Evolutionary conservation across 2,888 invertebrate genomes (phyloP), one percentile per base, ranked within the genome.

Genomic region (Metacarcinus magister): DNA sequence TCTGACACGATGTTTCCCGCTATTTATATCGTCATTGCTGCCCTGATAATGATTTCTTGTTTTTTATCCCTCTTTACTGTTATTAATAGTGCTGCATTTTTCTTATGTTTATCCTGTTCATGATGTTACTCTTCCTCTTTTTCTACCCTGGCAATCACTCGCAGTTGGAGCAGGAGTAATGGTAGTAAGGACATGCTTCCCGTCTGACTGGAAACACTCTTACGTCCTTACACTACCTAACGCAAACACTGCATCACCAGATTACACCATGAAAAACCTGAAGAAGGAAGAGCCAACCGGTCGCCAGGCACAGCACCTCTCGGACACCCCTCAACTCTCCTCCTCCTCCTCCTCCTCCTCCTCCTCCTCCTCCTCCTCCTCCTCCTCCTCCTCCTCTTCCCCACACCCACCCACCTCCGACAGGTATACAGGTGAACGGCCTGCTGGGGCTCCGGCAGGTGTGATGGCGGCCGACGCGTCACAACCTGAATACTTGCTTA

Each of bases 391-490:
- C 87, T 2, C 10, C 87, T 39, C 32, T 16, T n/a, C 87, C 39
- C 87, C 16, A 16, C 39, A 87, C 39, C 39, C 39, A 19, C 39
- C 87, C 39, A 39, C 87, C 87, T 87, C 87, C 10, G 39, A 32
- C 67, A 67, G 67, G 67, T 23, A 75, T n/a, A 75, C 87, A 87
- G 87, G 87, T 87, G 32, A 87, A 87, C 87, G 87, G 32, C 87
- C 87, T 87, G 39, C 39, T 87, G 87, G 87, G 87, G 87, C 87
- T 87, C 87, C 32, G 87, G 13, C 87, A 87, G 87, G 87, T 87
- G 87, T 87, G 13, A 13, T n/a, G 87, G 39, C 87, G 32, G 87
- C 87, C 39, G 87, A 87, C 87, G 87, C 87, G 87, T 87, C 87
- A 87, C 87, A 87, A 87, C 39, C 87, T 87, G 87, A 87, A 87